Base-by-base conservation (phyloP, 2,888 invertebrate genomes). In the Athetis lepigone region DNA sequence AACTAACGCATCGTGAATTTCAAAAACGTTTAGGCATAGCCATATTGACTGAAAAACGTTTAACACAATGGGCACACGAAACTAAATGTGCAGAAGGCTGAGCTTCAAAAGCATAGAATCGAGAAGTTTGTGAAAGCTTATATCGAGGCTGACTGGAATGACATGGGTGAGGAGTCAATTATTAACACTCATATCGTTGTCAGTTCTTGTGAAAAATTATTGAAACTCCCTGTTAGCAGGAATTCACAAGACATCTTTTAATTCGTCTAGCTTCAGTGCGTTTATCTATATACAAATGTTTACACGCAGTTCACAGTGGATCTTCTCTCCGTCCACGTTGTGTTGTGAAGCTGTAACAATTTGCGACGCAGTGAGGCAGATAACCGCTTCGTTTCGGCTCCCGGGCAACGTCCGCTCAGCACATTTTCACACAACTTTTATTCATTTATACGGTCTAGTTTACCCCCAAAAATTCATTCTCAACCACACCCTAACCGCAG, bases 351-450 rank as follows among this genome's bases (percentile, higher is more conserved):
- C 61, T 52, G 61, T 68, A 64, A 70, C 61, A 75, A 79, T 79
- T 77, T 80, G 55, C 21, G 49, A 59, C 27, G 72, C 67, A 75
- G 29, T 40, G 59, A 46, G 42, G 46, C 75, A 68, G 78, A 70
- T 72, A 72, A 67, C 78, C 43, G 61, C 50, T 49, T 58, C 59
- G 66, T 77, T 69, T 62, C 42, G 54, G 57, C 21, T 55, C 33
- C 47, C 64, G 16, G n/a, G 13, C 37, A 55, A 33, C 46, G 45
- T 11, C 46, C 45, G 43, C 52, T 51, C 60, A 58, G 49, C 57
- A 60, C 47, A 75, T 73, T 62, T 70, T 55, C 58, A 55, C 62
- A 60, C 42, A 62, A 68, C 45, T 69, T 68, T 68, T 58, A 55
- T 71, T 60, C 33, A 67, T 59, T 55, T 46, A 37, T 54, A 39